Conservation (phyloP, 2,888 invertebrate genomes). For the Ypsolopha scabrella region DNA sequence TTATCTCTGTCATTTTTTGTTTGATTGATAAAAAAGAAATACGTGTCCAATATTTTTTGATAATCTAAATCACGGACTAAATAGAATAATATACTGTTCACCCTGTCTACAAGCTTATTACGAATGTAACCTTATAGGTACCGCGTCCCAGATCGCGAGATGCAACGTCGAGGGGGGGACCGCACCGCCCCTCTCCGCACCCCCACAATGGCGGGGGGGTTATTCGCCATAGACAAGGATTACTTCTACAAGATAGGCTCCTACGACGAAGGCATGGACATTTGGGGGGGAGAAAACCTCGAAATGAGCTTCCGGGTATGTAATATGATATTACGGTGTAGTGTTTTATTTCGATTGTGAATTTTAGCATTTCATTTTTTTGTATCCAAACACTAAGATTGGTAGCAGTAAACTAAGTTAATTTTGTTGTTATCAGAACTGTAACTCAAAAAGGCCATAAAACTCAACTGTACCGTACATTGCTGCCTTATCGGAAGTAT, state of each 20-base stretch:
- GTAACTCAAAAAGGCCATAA: too few species aligned
- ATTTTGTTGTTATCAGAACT: neutral
- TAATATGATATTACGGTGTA: neutral
- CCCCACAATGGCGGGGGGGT: constrained; percentile 98
- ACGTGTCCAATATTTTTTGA: too few species aligned
- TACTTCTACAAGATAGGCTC: constrained; percentile 98
- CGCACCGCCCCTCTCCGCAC: constrained; percentile 93
- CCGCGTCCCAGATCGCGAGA: constrained; percentile 96
- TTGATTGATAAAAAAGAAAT: too few species aligned
- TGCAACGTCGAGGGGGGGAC: constrained; percentile 93
- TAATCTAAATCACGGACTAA: too few species aligned
- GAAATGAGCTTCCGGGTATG: constrained; percentile 94
- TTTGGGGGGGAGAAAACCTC: constrained; percentile 98
- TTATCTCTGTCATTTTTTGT: too few species aligned
- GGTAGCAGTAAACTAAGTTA: neutral
- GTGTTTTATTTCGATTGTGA: neutral
- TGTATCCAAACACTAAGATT: neutral
- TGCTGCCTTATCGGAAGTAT: too few species aligned
- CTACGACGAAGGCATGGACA: constrained; percentile 99
- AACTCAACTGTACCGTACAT: too few species aligned
- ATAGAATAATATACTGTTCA: too few species aligned
- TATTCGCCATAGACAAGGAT: constrained; percentile 94
- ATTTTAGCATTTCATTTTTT: constrained; percentile 1
- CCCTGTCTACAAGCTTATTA: too few species aligned
- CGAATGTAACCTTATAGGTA: constrained; percentile 73